Base-by-base conservation (phyloP, 2,113 vertebrate species). In the Podocnemis expansa region DNA sequence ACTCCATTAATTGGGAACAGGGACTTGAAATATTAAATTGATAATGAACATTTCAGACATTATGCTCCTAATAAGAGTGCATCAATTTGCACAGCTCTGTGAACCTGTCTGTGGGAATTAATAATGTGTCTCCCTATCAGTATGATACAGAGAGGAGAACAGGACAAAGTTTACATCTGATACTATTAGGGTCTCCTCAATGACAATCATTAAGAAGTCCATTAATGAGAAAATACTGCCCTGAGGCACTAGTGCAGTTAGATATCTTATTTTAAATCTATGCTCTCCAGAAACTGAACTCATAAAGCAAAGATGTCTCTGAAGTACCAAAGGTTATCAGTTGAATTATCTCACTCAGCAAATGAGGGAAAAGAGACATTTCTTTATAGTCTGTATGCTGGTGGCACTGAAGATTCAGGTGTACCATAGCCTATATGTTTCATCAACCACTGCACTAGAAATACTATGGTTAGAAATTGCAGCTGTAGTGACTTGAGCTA, bases 141-240 rank as follows among this genome's bases (percentile, higher is more conserved):
- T 55, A 19, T 83, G 94, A 95, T 84, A 95, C 91, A 97, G 93
- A 95, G 4, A 95, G 4, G n/a, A 80, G 85, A 93, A 58, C 91
- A 49, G 78, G 94, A 95, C 94, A 84, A 89, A 41, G 1, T 95
- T 95, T 96, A 97, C 90, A 93, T 96, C 93, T 93, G 94, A 92
- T 90, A 84, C 90, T 86, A 87, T 94, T 94, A 96, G 34, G 86
- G 49, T 73, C 88, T 47, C 88, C 95, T 90, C 88, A 85, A 10
- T 84, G 94, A 95, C 78, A 92, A 92, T 91, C 90, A 96, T 97
- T 97, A 97, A 95, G 96, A 95, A 91, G 92, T 60, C 87, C 87
- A 95, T 96, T 97, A 97, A 95, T 89, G 91, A 89, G 85, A 94
- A 85, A 75, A 51, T 82, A 95, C 95, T 96, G 95, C 93, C 96